Conservation (phyloP, 1,140 invertebrate genomes). For the Trachymyrmex septentrionalis region DNA sequence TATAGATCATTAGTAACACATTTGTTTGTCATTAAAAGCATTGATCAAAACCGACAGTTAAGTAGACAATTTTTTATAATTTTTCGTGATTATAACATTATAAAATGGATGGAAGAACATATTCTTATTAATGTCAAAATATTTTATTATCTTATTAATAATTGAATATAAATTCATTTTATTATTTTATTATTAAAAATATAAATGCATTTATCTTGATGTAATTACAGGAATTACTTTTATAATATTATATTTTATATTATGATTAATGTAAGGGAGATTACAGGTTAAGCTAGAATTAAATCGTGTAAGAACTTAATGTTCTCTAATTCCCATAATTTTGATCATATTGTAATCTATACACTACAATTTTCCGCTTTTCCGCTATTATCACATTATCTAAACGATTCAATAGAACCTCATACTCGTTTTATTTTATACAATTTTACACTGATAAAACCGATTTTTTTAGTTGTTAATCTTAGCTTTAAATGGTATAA, state of each 20-base stretch:
- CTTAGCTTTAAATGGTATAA: constrained; percentile 39
- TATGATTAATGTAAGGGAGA: background rate
- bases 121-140: background rate
- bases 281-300: background rate
- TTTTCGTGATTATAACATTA: background rate
- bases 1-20: too few species aligned
- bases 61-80: background rate
- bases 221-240: background rate
- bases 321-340: background rate
- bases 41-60: background rate
- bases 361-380: background rate
- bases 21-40: background rate
- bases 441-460: background rate
- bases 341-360: background rate
- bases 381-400: background rate
- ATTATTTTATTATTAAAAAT: background rate
- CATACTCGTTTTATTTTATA: background rate
- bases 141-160: background rate
- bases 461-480: constrained; percentile 6
- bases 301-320: background rate
- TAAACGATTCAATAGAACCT: background rate
- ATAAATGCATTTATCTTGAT: background rate
- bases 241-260: background rate
- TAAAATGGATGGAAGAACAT: background rate
- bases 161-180: background rate